Percentiles rank a stretch among this genome's conserved stretches.
These are phyloP conservation scores for Tenebrio molitor DNA, from an alignment of 1,140 invertebrate genomes.

Conservation along the genomic window DNA sequence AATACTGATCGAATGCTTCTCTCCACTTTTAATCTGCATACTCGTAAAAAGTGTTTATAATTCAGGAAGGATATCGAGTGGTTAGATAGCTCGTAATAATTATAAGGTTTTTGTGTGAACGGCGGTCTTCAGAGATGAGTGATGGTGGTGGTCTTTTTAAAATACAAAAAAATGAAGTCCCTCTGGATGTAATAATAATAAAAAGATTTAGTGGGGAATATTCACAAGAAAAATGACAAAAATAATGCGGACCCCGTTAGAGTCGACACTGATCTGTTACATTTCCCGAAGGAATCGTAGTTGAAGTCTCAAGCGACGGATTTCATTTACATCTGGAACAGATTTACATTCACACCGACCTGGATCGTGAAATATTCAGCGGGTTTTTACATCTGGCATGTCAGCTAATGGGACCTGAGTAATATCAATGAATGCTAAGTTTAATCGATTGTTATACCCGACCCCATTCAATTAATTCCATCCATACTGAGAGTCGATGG, in stretches of 20 bases:
- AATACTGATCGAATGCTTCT: constrained; percentile 47
- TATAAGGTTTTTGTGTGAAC: constrained; percentile 1
- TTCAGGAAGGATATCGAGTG: constrained; percentile 16
- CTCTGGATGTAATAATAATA: constrained; percentile 49
- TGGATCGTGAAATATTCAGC: constrained; percentile 60
- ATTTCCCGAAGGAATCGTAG: constrained; percentile 59
- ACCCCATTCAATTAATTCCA: constrained; percentile 19
- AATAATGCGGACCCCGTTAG: constrained; percentile 51
- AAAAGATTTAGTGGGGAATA: constrained; percentile 51
- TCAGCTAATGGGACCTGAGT: constrained; percentile 57
- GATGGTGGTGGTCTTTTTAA: constrained; percentile 22
- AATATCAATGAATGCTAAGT: constrained; percentile 58
- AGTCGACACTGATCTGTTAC: constrained; percentile 58
- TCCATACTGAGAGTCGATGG: constrained; percentile 5
- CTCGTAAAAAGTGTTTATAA: constrained; percentile 41
- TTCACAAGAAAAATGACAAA: constrained; percentile 52
- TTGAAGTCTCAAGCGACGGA: constrained; percentile 60
- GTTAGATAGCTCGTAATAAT: constrained; percentile 31
- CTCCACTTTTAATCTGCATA: constrained; percentile 51
- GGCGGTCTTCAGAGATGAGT: constrained; percentile 2
- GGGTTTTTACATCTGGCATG: constrained; percentile 58
- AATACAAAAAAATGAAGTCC: constrained; percentile 49
- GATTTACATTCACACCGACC: constrained; percentile 61
- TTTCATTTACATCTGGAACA: constrained; percentile 63
- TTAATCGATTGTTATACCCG: constrained; percentile 48